Percentiles rank a stretch among this genome's conserved stretches.
Conservation (phyloP, 2,797 vertebrate genomes). For the Gymnopithys bicolor region DNA sequence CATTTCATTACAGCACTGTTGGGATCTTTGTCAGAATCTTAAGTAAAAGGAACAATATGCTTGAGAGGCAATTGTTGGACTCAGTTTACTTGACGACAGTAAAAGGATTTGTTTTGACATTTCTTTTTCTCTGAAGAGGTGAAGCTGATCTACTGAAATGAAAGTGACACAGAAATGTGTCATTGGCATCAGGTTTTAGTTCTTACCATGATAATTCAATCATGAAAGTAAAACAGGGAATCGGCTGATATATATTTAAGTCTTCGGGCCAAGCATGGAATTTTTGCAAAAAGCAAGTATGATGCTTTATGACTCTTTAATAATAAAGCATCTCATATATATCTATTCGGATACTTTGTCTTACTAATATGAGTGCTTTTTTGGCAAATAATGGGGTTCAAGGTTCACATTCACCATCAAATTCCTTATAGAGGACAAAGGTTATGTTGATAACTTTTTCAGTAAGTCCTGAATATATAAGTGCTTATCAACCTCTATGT, state of each 20-base stretch:
- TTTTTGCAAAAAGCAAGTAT: neutral
- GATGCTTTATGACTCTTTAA: neutral
- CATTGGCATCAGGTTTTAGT: neutral
- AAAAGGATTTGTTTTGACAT: neutral
- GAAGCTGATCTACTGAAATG: neutral
- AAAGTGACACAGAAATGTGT: neutral
- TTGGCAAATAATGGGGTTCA: neutral
- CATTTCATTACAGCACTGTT: neutral
- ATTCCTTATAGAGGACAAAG: neutral
- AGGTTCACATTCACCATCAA: neutral
- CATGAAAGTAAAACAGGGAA: neutral
- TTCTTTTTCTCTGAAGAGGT: neutral
- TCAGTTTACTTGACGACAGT: neutral
- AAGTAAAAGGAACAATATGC: neutral
- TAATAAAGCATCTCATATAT: neutral
- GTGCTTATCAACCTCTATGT: neutral
- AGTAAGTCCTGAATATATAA: neutral
- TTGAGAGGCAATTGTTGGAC: neutral
- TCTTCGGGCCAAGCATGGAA: neutral
- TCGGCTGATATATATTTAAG: neutral
- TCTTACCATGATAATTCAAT: neutral
- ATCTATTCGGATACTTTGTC: neutral
- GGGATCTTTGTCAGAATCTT: neutral
- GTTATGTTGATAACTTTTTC: neutral
- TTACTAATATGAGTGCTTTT: neutral